Evolutionary conservation across 2,888 invertebrate genomes (phyloP), one percentile per base, ranked within the genome.

Genomic region (Caenorhabditis angaria): DNA sequence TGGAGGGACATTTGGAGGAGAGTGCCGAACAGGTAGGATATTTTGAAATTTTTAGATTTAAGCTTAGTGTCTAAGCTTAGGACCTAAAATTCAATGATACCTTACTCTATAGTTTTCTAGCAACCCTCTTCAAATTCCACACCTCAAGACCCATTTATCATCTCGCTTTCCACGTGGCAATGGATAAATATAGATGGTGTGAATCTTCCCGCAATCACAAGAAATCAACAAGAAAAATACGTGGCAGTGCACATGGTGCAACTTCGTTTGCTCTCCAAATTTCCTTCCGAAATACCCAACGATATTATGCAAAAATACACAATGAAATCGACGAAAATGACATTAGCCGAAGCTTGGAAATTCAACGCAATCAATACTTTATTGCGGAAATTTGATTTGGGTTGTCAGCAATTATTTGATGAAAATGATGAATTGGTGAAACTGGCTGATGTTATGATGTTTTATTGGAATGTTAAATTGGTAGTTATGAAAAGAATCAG

Each of bases 201-300:
- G 6, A 62, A 73, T 28, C 60, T 82, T 18, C 82, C 82, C 1
- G 76, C 72, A 14, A 66, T 82, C 20, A 64, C 75, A 1, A 41
- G 79, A 22, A 69, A 70, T 2, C 41, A 67, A 66, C 10, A 41
- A 51, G 67, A 77, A 55, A 61, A 65, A 10, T 76, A 70, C 55
- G 64, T 77, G 28, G 78, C 84, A 8, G 84, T 84, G 0, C 83
- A 83, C 58, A 83, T 82, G 76, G 83, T 84, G 10, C 84, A 84
- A 65, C 66, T 84, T 68, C 74, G 78, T 29, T 66, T 83, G 22
- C 60, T 84, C 35, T 76, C 77, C 64, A 83, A 83, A 55, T 84
- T 83, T 61, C 82, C 84, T 25, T 80, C 83, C 0, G 77, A 67
- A 57, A 77, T 83, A 41, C 82, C 83, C 0, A 25, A 35, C 1